Conservation (phyloP, 2,113 vertebrate species). For the Microcebus tavaratra region DNA sequence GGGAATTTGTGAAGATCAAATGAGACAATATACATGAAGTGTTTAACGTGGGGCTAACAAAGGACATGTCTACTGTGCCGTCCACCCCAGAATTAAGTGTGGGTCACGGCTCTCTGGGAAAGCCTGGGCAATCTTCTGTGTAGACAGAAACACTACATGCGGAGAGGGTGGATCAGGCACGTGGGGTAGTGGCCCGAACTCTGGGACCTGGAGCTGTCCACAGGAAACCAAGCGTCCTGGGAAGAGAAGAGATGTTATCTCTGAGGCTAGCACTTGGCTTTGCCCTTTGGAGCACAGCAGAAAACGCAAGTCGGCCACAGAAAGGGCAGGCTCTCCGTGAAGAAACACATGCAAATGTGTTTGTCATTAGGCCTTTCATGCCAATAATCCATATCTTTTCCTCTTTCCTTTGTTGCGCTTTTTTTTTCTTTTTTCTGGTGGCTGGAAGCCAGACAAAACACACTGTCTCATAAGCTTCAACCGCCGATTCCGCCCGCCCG, state of each 20-base stretch:
- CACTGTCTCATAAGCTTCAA: slow-evolving; percentile 63
- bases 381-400: slow-evolving; percentile 81
- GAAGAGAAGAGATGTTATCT: background rate
- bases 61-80: background rate
- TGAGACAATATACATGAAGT: background rate
- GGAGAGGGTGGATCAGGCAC: background rate
- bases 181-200: background rate
- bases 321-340: slow-evolving; percentile 28
- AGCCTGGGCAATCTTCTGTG: background rate
- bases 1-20: background rate
- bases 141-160: background rate
- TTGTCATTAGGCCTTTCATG: slow-evolving; percentile 83
- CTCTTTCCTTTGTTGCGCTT: slow-evolving; percentile 81
- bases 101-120: background rate
- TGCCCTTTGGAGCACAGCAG: background rate
- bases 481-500: slow-evolving; percentile 18
- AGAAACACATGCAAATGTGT: slow-evolving; percentile 81
- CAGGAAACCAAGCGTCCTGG: background rate
- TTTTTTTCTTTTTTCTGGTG: slow-evolving; percentile 73
- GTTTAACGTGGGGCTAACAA: background rate
- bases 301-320: slow-evolving; percentile 20
- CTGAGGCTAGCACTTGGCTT: slow-evolving; percentile 1
- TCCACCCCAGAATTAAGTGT: background rate
- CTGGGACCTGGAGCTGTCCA: background rate
- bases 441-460: slow-evolving; percentile 85